phyloP scores from a whole-genome alignment of 1,140 invertebrate genomes.

The Cecropterus lyciades region DNA sequence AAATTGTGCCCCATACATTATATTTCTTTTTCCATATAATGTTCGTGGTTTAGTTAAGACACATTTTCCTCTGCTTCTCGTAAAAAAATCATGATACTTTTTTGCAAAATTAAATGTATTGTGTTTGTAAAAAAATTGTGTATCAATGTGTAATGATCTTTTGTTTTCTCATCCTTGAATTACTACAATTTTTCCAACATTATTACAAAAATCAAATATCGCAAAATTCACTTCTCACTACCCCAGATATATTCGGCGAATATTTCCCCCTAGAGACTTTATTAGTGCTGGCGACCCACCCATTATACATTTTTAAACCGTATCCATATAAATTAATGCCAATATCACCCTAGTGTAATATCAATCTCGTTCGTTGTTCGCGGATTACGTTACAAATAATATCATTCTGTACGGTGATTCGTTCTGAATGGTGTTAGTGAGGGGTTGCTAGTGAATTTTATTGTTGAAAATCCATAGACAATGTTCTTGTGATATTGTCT shows the following conservation, averaged over 20 bases:
- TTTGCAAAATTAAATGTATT: too few species aligned
- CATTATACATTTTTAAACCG: conserved; percentile 84
- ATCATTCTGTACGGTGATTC: conserved; percentile 83
- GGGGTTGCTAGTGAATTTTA: background rate
- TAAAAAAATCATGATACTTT: too few species aligned
- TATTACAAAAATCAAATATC: too few species aligned
- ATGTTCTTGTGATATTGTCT: too few species aligned
- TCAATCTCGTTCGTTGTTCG: conserved; percentile 78
- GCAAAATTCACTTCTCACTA: background rate
- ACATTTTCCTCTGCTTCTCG: too few species aligned
- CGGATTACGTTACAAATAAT: conserved; percentile 83
- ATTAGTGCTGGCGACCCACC: conserved; percentile 69
- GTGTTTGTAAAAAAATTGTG: too few species aligned
- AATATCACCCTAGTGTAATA: conserved; percentile 79
- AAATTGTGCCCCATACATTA: too few species aligned
- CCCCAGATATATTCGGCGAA: conserved; percentile 38
- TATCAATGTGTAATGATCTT: too few species aligned
- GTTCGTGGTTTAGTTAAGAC: too few species aligned
- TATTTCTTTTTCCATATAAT: too few species aligned
- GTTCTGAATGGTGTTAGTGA: conserved; percentile 71
- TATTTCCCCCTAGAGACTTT: conserved; percentile 67
- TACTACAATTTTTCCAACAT: too few species aligned
- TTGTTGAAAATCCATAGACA: background rate
- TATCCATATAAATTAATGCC: conserved; percentile 83
- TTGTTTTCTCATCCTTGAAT: too few species aligned